Evolutionary conservation across 92 coral and sea anemone genomes (phyloP).

Genomic region (Virgularia gustaviana): DNA sequence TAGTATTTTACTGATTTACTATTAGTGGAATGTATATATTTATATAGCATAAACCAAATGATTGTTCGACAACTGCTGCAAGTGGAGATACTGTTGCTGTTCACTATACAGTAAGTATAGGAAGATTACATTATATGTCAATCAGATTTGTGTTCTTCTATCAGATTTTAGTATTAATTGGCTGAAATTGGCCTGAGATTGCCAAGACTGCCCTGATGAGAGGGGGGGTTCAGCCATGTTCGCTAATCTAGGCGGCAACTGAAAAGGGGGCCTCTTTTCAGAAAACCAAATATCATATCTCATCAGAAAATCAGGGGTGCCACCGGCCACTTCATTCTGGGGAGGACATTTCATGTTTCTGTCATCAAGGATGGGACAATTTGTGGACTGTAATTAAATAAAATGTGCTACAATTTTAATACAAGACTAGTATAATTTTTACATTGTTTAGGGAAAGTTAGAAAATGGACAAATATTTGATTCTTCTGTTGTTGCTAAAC

Average conservation of each 20-base stretch:
- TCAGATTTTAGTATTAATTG: neutral
- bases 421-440: neutral
- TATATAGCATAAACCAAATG: slow-evolving; percentile 70
- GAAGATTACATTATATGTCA: neutral
- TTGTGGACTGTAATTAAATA: neutral
- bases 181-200: too few relatives aligned
- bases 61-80: slow-evolving; percentile 71
- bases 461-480: slow-evolving; percentile 91
- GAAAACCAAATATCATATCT: too few relatives aligned
- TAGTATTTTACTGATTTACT: too few relatives aligned
- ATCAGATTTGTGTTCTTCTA: too few relatives aligned
- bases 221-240: too few relatives aligned
- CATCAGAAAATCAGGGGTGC: neutral
- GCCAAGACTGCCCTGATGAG: too few relatives aligned
- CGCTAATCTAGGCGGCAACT: too few relatives aligned
- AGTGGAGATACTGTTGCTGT: slow-evolving; percentile 81
- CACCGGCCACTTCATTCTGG: too few relatives aligned
- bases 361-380: neutral
- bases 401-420: neutral
- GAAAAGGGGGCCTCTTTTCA: too few relatives aligned
- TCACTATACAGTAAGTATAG: slow-evolving; percentile 69
- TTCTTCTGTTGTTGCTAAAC: slow-evolving; percentile 64
- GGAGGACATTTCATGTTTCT: too few relatives aligned
- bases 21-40: too few relatives aligned
- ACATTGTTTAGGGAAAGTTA: slow-evolving; percentile 62